Percentiles rank a stretch among this genome's conserved stretches.
Evolutionary conservation across 1,140 invertebrate species (phyloP).

Genomic region (Antheraea mylitta): DNA sequence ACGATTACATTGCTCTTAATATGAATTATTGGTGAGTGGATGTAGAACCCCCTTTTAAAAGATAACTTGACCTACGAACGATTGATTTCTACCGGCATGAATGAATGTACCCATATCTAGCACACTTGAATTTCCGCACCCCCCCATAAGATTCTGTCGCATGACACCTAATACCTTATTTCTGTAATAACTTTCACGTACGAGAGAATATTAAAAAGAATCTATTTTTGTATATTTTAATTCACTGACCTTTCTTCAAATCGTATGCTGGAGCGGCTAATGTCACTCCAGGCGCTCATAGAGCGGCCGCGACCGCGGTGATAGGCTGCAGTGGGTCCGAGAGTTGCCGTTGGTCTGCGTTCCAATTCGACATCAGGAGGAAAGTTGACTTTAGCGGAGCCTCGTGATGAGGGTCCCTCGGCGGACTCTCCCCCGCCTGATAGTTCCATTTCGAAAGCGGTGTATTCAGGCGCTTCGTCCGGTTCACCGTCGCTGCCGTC

Average conservation of each 20-base stretch:
- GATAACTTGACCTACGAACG: background rate
- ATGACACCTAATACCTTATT: background rate
- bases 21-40: conserved; percentile 39
- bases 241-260: conserved; percentile 87
- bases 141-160: background rate
- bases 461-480: conserved; percentile 60
- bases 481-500: conserved; percentile 65
- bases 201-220: background rate
- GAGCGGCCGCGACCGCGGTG: conserved; percentile 81
- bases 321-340: conserved; percentile 79
- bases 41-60: conserved; percentile 35
- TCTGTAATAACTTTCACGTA: background rate
- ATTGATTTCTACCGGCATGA: conserved; percentile 1
- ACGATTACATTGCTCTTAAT: conserved; percentile 22
- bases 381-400: conserved; percentile 84
- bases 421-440: conserved; percentile 57
- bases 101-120: conserved; percentile 8
- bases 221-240: background rate
- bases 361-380: conserved; percentile 82
- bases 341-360: conserved; percentile 80
- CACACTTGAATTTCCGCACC: conserved; percentile 8
- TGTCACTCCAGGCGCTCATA: conserved; percentile 91
- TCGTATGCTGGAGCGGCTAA: conserved; percentile 88
- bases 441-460: conserved; percentile 63
- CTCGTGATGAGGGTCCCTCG: conserved; percentile 59